Evolutionary conservation across 2,113 vertebrate species (phyloP), one percentile per base, ranked within the genome.

Genomic region (Miniopterus natalensis): DNA sequence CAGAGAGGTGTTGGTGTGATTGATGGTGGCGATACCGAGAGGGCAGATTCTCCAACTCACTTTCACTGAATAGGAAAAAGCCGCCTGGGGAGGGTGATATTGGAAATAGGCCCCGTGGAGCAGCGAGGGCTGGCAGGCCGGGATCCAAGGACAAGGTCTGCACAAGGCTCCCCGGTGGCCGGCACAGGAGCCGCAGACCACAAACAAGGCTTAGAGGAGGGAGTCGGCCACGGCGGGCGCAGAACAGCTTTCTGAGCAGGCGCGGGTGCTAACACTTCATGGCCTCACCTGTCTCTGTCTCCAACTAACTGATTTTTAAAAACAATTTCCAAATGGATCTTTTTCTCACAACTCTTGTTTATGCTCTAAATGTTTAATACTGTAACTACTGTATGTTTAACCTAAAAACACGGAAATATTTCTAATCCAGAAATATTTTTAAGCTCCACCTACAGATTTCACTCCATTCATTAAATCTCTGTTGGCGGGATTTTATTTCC

Each of bases 361-460:
- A 53, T 59, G 31, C n/a, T 73, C 11, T 78, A 84, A 31, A 94
- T 66, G 79, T 68, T 74, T n/a, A 73, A 77, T 31, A 80, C 65
- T 65, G 6, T 66, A 68, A 84, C 40, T 20, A 81, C 36, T 88
- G 51, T 66, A 65, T 63, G 25, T 45, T 88, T 74, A 74, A 90
- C 10, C 61, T 74, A 81, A 15, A 18, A 71, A 88, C 96, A 83
- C 9, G 86, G 70, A 88, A 45, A 63, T 49, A 68, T 27, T 81
- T 81, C 14, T 21, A 59, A 21, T 40, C 63, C 47, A 77, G 83
- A 68, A 91, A 42, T 84, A 49, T 77, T 86, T 66, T 85, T 83
- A 96, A 55, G 36, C 71, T 74, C 57, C 71, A 92, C 83, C 86
- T 17, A 71, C 61, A 77, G 45, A 86, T 91, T 94, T 77, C 71